Evolutionary conservation across 92 coral and sea anemone species (phyloP).

Genomic region (Phenganax stokvisi): DNA sequence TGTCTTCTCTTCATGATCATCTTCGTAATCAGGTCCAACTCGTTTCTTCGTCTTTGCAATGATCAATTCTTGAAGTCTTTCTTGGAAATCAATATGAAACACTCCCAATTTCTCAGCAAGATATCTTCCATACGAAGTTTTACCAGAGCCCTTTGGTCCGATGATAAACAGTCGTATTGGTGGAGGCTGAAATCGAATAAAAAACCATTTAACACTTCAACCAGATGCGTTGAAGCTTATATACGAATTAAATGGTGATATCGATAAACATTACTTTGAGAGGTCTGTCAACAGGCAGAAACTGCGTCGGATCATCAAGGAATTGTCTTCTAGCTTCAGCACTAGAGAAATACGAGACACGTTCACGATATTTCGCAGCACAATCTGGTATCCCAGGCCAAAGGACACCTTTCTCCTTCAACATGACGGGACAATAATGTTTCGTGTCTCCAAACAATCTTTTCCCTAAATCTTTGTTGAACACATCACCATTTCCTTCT

Average conservation of each 20-base stretch:
- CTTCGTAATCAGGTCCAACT: constrained; percentile 95
- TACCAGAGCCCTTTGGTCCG: constrained; percentile 97
- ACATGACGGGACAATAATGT: constrained; percentile 86
- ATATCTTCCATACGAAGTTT: constrained; percentile 78
- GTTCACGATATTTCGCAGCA: constrained; percentile 85
- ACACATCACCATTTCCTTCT: constrained; percentile 61
- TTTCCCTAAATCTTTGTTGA: constrained; percentile 63
- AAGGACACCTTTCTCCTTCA: constrained; percentile 76
- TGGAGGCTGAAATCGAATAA: constrained; percentile 59
- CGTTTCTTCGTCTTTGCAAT: constrained; percentile 95
- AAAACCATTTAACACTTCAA: background rate
- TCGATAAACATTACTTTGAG: constrained; percentile 55
- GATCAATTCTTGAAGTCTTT: constrained; percentile 93
- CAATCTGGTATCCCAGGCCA: constrained; percentile 87
- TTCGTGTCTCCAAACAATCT: constrained; percentile 85
- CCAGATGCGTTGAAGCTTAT: background rate
- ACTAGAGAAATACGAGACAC: constrained; percentile 81
- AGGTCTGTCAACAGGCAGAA: constrained; percentile 60
- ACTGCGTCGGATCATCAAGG: constrained; percentile 66
- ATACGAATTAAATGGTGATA: background rate
- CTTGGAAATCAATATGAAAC: constrained; percentile 89
- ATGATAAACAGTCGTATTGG: constrained; percentile 80
- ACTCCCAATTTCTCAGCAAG: constrained; percentile 83
- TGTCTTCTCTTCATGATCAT: constrained; percentile 65
- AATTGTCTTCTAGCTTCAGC: constrained; percentile 65